Percentiles rank a stretch among this genome's conserved stretches.
Conservation (phyloP, 2,888 invertebrate species). For the Euplagia quadripunctaria region DNA sequence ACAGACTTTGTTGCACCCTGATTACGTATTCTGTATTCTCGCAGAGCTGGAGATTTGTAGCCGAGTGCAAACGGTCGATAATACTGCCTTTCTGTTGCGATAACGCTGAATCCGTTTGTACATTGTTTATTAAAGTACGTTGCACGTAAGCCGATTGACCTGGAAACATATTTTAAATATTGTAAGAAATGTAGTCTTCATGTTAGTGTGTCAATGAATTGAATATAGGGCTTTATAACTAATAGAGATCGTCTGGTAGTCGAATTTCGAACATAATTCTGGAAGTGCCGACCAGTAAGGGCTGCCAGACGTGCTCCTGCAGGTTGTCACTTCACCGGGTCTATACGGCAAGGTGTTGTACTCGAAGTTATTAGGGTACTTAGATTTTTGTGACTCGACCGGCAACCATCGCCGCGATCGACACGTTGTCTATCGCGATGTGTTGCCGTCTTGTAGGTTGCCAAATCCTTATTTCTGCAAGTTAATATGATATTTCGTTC, state of each 20-base stretch:
- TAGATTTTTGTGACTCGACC: too few relatives aligned
- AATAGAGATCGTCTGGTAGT: background rate
- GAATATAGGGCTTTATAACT: background rate
- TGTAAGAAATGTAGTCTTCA: background rate
- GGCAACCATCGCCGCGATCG: too few relatives aligned
- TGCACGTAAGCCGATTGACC: slow-evolving; percentile 4
- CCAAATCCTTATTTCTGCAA: too few relatives aligned
- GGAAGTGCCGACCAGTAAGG: too few relatives aligned
- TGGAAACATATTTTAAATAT: slow-evolving; percentile 3
- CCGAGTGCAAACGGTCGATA: slow-evolving; percentile 12
- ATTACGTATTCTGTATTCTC: slow-evolving; percentile 18
- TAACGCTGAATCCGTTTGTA: background rate
- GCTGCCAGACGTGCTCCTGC: too few relatives aligned
- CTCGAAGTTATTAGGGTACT: too few relatives aligned
- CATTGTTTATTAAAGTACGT: background rate
- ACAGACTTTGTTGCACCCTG: slow-evolving; percentile 15
- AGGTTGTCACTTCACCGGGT: too few relatives aligned
- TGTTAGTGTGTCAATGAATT: background rate
- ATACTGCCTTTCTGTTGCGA: background rate
- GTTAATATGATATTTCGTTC: too few relatives aligned
- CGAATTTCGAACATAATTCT: background rate
- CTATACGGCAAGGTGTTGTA: too few relatives aligned
- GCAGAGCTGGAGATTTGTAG: slow-evolving; percentile 3
- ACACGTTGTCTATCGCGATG: too few relatives aligned
- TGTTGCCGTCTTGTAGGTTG: too few relatives aligned